Percentiles rank a stretch among this genome's conserved stretches.
Conservation (phyloP, 2,113 vertebrate species). For the Orcinus orca region DNA sequence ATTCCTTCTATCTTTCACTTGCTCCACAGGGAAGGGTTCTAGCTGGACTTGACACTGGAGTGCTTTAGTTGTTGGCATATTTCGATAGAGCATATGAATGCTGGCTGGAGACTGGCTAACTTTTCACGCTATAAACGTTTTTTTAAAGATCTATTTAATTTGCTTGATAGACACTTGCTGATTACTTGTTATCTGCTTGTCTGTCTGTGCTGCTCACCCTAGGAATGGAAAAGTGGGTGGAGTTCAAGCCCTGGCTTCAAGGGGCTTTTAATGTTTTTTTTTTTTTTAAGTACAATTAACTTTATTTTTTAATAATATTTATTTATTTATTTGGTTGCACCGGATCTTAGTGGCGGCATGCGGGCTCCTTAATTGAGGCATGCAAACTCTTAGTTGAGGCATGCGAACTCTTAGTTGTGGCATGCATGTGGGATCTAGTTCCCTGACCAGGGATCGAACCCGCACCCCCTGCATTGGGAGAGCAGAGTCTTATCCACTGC, state of each 20-base stretch:
- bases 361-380: no score
- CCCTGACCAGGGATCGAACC: no score
- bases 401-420: no score
- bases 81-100: neutral
- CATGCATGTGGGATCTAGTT: no score
- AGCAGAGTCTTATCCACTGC: no score
- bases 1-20: neutral
- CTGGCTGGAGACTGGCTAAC: neutral
- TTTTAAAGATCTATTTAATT: neutral
- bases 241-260: neutral
- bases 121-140: neutral
- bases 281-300: no score
- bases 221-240: neutral
- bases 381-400: no score
- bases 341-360: no score
- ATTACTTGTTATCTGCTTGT: neutral
- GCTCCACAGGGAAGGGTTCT: neutral
- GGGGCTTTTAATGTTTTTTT: neutral
- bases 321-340: no score
- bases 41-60: neutral
- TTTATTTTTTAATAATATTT: no score
- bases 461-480: no score
- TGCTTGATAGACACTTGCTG: neutral
- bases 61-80: neutral
- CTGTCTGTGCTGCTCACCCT: fast-evolving